Evolutionary conservation across 2,797 vertebrate species (phyloP), one percentile per base, ranked within the genome.

Genomic region (Tympanoctomys barrerae): DNA sequence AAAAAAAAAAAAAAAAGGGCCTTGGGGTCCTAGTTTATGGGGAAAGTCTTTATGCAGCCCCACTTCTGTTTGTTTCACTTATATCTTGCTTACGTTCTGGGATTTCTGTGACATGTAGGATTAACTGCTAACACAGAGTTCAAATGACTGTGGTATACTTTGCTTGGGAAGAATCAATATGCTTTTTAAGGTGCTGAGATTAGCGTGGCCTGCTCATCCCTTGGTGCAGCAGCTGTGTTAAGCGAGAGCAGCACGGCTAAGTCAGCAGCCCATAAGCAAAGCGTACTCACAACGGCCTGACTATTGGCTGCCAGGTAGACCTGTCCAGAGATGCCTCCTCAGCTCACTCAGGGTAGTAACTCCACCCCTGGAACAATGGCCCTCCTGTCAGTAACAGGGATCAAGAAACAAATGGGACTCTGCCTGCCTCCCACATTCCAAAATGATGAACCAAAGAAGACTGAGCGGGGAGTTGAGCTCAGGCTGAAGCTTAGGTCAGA

Each of bases 341-440:
- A 81, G 70, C 80, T 89, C 80, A 62, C 49, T 52, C 83, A 70
- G 57, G 66, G 79, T 96, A 97, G 80, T 84, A 95, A 97, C 61
- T 78, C 80, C 64, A 28, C 54, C 71, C 88, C 87, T 54, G 57
- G 68, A 95, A 97, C 97, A 97, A 96, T 78, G 80, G 68, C n/a
- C 36, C 59, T 80, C 93, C 93, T 94, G 93, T 97, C 71, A 90
- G 88, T 66, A 95, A 73, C 31, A 24, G 75, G 57, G 33, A 90
- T 73, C 66, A 9, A 82, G 54, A 54, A 82, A 68, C 82, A 81
- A 79, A 85, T 66, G 88, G 57, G 52, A 82, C 84, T 95, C 52
- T 33, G 28, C n/a, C 52, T 10, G 2, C 71, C 86, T 95, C 57
- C 89, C 81, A 77, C 57, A 62, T 95, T 97, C 75, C 85, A 86